Evolutionary conservation across 2,888 invertebrate species (phyloP), one percentile per base, ranked within the genome.

Genomic region (Omphaloscelis lunosa): DNA sequence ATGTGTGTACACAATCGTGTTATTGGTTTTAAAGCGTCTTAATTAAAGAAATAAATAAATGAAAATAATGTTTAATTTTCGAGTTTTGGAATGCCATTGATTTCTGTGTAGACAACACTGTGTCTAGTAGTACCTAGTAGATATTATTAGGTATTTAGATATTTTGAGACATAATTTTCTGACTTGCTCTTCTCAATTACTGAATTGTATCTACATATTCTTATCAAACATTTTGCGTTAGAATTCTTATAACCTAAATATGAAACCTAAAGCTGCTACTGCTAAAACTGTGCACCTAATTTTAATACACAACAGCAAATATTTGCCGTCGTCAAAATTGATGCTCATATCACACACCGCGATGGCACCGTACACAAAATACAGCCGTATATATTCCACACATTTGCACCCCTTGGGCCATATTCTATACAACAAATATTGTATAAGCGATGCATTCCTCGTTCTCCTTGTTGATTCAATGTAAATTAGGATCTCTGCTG

Each of bases 401-500:
- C 61, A 81, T 87, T 85, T 67, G 51, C 59, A 68, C 76, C 84
- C 79, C 86, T 69, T 73, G 67, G 77, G 88, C 85, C 67, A 82
- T 80, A 83, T 78, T 79, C 63, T 82, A 78, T 82, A 83, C 82
- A 77, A 65, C 81, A 78, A 77, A 88, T 88, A 82, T 84, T 86
- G 87, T 90, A 84, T 89, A 88, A 85, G 88, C 88, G 89, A 84
- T 93, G 94, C 93, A 94, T 93, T 93, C 90, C 94, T 92, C 93
- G 93, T 94, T 91, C 86, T 84, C 77, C 65, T 73, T 93, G 93
- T 95, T 95, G 93, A 94, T 94, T 93, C 90, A 93, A 95, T 94
- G 93, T 89, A 93, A 95, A 95, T 95, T 93, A 94, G 91, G 88
- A 90, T 83, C 90, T 87, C 88, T 88, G 84, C 90, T 88, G 90